Conservation (phyloP, 2,797 vertebrate genomes). For the Coilia nasus region DNA sequence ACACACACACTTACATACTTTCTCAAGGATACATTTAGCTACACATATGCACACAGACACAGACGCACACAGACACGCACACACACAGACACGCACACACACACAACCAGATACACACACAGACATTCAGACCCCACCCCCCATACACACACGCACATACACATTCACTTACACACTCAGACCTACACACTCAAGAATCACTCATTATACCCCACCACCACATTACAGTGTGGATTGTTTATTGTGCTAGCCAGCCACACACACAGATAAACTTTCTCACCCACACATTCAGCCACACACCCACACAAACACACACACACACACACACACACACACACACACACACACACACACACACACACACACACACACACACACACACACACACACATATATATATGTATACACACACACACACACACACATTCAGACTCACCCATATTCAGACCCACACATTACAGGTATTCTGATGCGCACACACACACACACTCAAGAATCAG, state of each 20-base stretch:
- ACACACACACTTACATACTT: constrained; percentile 43
- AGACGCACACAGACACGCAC: constrained; percentile 30
- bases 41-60: too few relatives aligned
- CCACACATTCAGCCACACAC: too few relatives aligned
- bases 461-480: not conserved
- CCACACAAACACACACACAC: too few relatives aligned
- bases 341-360: too few relatives aligned
- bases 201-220: constrained; percentile 23
- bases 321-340: constrained; percentile 47
- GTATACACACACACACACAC: constrained; percentile 41
- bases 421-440: constrained; percentile 47
- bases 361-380: constrained; percentile 51
- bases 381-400: too few relatives aligned
- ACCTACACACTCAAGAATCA: too few relatives aligned
- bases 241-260: constrained; percentile 53
- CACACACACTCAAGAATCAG: not conserved
- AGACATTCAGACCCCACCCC: too few relatives aligned
- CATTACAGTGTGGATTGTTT: constrained; percentile 54
- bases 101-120: too few relatives aligned
- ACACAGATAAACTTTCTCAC: constrained; percentile 38
- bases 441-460: constrained; percentile 45
- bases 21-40: too few relatives aligned
- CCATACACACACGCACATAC: too few relatives aligned
- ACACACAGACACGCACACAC: constrained; percentile 47
- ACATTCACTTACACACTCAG: too few relatives aligned